Base-by-base conservation (phyloP, 2,888 invertebrate genomes). In the Melinaea menophilus region DNA sequence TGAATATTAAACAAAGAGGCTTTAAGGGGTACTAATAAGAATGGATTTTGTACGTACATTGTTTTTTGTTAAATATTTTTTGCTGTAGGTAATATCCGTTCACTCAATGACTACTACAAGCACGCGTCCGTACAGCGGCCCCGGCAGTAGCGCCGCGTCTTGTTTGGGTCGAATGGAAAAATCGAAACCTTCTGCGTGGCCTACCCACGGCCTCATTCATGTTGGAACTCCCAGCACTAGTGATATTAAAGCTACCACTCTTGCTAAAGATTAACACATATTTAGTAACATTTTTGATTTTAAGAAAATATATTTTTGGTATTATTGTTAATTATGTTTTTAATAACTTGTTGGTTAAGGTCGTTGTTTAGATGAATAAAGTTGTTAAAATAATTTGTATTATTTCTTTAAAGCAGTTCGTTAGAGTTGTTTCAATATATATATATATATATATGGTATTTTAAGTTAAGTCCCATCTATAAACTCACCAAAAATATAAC, bases 31-130 rank as follows among this genome's bases (percentile, higher is more conserved):
- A 22, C 22, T 22, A 22, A 22, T 22, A 22, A 22, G 22, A 22
- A 22, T 22, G 22, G 22, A 22, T 22, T 22, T 22, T 22, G 22
- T 22, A 22, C 22, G 22, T 22, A 22, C 22, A 22, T 22, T 41
- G 88, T 86, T 69, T 61, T 58, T 58, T 12, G 56, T 48, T 48
- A 41, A 56, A 55, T 67, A 9, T 51, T 22, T 51, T 51, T 9
- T 9, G 3, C 11, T 31, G 7, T 31, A 90, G 90, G 79, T 86
- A 58, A 81, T 89, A 75, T 89, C 90, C 1, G 85, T 90, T 22
- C 89, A 86, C 69, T 86, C 90, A 0, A 67, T 85, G 59, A 75
- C 84, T 2, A 80, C 82, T 11, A 58, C 77, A 1, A 80, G 78
- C 51, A 73, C 77, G 0, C 75, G 78, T 1, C 75, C 73, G 2